These are phyloP conservation scores for Toxotes jaculatrix DNA, from an alignment of 2,113 vertebrate genomes.

Conservation along the genomic window DNA sequence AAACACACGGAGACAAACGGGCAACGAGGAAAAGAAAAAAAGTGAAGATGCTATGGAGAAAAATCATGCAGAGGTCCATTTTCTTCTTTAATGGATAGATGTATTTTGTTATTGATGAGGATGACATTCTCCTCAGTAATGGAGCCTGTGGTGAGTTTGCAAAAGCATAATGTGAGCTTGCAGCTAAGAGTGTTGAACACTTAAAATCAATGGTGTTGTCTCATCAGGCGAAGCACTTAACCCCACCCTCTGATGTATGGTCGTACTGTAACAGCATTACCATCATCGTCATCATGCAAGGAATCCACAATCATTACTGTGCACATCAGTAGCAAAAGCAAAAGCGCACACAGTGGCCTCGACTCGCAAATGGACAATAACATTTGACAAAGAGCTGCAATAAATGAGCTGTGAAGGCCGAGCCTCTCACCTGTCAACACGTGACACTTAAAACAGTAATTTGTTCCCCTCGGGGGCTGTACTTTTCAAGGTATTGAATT, in stretches of 20 bases:
- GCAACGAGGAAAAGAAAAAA: background rate
- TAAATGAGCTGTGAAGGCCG: conserved; percentile 79
- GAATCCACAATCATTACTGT: conserved; percentile 23
- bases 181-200: conserved; percentile 20
- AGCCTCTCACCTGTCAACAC: conserved; percentile 78
- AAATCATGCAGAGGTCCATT: conserved; percentile 4
- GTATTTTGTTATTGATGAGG: conserved; percentile 63
- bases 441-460: conserved; percentile 77
- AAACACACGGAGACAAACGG: conserved; percentile 17
- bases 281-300: conserved; percentile 26
- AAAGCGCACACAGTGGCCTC: conserved; percentile 1
- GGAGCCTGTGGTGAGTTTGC: conserved; percentile 60
- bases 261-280: conserved; percentile 16
- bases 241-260: background rate
- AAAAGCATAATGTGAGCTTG: conserved; percentile 33
- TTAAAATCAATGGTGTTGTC: conserved; percentile 60
- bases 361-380: conserved; percentile 55
- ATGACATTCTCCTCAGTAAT: conserved; percentile 65
- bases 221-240: conserved; percentile 49
- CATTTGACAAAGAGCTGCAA: conserved; percentile 66
- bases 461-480: conserved; percentile 52
- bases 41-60: conserved; percentile 20
- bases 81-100: conserved; percentile 35
- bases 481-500: conserved; percentile 69
- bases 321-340: conserved; percentile 12